Conservation (phyloP, 2,113 vertebrate species). For the Mirza zaza region DNA sequence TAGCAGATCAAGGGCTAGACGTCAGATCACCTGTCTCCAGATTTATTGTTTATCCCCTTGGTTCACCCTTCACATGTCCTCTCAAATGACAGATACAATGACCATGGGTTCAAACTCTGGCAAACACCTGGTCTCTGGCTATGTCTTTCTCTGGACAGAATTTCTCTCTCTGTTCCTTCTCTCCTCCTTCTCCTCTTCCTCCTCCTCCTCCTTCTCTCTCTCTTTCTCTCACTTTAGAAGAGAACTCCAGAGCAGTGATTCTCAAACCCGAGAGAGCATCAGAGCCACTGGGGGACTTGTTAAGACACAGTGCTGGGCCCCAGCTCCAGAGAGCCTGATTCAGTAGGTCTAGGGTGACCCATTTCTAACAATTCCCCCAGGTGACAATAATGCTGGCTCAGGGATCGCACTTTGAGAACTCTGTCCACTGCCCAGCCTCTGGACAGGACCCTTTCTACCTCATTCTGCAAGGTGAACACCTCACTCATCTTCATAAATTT, state of each 20-base stretch:
- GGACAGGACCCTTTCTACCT: no score
- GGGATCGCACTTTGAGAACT: no score
- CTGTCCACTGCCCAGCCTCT: background rate
- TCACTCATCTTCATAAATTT: background rate
- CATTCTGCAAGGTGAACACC: background rate
- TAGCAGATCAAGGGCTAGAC: background rate
- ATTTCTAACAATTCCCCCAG: background rate
- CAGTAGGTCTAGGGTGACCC: background rate
- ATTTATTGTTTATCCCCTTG: background rate
- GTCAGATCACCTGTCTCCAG: background rate
- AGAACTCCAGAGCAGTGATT: background rate
- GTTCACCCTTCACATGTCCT: no score
- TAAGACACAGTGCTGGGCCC: background rate
- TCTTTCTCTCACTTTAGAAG: background rate
- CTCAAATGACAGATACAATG: background rate
- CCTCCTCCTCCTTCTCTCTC: background rate
- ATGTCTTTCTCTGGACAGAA: background rate
- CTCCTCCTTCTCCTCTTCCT: fast-evolving
- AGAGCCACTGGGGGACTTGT: background rate
- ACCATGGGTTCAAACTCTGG: background rate
- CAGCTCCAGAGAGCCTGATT: background rate
- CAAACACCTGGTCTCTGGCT: background rate
- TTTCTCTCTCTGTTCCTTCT: no score
- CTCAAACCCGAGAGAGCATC: background rate
- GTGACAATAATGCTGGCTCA: background rate